Base-by-base conservation (phyloP, 2,113 vertebrate genomes). In the Struthidea cinerea region DNA sequence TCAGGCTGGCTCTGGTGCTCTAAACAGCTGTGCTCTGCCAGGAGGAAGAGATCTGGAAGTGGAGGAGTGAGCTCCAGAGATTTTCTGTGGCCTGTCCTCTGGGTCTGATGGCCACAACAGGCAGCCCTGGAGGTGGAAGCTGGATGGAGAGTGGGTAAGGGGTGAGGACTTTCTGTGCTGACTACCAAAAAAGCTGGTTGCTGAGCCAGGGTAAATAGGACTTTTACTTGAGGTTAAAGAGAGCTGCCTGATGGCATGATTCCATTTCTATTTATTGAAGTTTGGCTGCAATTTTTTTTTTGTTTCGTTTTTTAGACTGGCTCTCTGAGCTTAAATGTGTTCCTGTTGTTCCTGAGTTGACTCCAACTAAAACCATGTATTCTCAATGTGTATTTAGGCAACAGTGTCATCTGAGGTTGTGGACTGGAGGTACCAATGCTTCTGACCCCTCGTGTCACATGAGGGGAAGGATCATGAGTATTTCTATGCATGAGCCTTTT, bases 311-410 rank as follows among this genome's bases (percentile, higher is more conserved):
- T 79, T 91, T 56, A 32, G 6, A 24, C 9, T n/a, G 22, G 3
- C 11, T 63, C 14, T 76, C 42, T 64, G 71, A 75, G 33, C 7
- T 60, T 78, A n/a, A 87, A 64, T 19, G 7, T 47, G 35, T 64
- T 53, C 15, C n/a, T 49, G 12, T 47, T 64, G 53, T 63, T 68
- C 44, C 37, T 4, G 1, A 28, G 20, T 2, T 46, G 41, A 19
- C 18, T 67, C 32, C n/a, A 57, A 0, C 33, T 53, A 56, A 79
- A 79, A 11, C 27, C 1, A 0, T 13, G 13, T 37, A 7, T 67
- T 63, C 30, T 46, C 3, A 1, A 20, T 10, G 12, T 16, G 22
- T 32, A 7, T 56, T 61, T 46, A 30, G 47, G 39, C 3, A 9
- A 15, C 9, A 7, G 20, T 18, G 32, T 60, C 30, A 35, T 27